Base-by-base conservation (phyloP, 2,113 vertebrate species). In the Oenanthe melanoleuca region DNA sequence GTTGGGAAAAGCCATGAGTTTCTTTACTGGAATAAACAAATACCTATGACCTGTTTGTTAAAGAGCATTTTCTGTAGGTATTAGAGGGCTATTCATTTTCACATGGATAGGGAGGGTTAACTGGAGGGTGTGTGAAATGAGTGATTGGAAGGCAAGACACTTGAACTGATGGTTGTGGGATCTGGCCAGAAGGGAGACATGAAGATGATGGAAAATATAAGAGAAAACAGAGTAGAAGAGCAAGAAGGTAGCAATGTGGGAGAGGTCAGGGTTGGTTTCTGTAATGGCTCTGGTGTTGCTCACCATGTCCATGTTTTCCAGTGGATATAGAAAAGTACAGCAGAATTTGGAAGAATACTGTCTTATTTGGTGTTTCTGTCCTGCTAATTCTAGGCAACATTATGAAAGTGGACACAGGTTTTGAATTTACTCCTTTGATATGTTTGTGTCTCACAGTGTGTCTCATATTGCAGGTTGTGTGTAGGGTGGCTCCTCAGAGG, bases 181-280 rank as follows among this genome's bases (percentile, higher is more conserved):
- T 89, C 53, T 72, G 89, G 77, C 14, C 34, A 80, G 85, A 26
- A 37, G 79, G 42, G 65, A 38, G 21, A 95, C 44, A 75, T 78
- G 73, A 95, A 95, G 95, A 89, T 94, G 92, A 80, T 93, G 79
- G 59, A 82, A 86, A 67, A 50, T 21, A 6, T 90, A 77, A 94
- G 74, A 57, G 87, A 63, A 89, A 72, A 47, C 5, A 3, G 8
- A 72, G 24, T 56, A 69, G 38, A 85, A 93, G 34, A 67, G 37
- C 33, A 40, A 60, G 40, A 63, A 31, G 14, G 20, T 45, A 69
- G 47, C 0, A 5, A 29, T 65, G 42, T 52, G 73, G 31, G 15
- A 82, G 57, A 47, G 19, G n/a, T 57, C 77, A 17, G 21, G 5
- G 6, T 14, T 86, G 26, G 21, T 83, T 80, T 89, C 38, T 26